Conservation (phyloP, 2,888 invertebrate genomes). For the Sycophila texana region DNA sequence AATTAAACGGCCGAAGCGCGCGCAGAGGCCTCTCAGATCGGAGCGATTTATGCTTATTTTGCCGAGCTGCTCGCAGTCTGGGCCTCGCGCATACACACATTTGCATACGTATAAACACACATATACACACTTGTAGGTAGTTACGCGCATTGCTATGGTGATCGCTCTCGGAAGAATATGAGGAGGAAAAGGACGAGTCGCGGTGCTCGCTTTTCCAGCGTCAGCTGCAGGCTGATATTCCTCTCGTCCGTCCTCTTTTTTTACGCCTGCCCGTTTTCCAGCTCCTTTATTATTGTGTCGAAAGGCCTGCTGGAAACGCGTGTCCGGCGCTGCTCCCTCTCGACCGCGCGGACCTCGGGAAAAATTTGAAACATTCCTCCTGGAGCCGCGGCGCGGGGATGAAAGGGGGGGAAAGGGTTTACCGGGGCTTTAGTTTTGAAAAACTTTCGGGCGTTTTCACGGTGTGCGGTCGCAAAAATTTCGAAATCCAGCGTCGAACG, state of each 20-base stretch:
- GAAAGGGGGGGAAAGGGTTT: too few relatives aligned
- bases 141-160: too few relatives aligned
- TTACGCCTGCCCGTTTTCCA: neutral
- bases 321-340: too few relatives aligned
- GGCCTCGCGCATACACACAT: neutral
- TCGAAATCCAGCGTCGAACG: neutral
- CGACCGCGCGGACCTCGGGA: too few relatives aligned
- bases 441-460: neutral
- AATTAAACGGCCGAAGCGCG: constrained; percentile 34
- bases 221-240: constrained; percentile 38
- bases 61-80: constrained; percentile 18
- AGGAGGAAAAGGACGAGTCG: neutral
- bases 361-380: too few relatives aligned
- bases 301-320: neutral
- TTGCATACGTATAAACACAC: neutral
- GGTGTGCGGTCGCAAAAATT: neutral
- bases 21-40: constrained; percentile 10
- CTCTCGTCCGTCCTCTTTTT: neutral
- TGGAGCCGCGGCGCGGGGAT: too few relatives aligned
- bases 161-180: neutral
- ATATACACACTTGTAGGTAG: too few relatives aligned
- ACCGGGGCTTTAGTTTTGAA: neutral
- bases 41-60: constrained; percentile 45
- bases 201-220: constrained; percentile 38
- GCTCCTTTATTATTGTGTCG: constrained; percentile 32